phyloP scores from a whole-genome alignment of 2,888 invertebrate species.

The Eupeodes luniger region DNA sequence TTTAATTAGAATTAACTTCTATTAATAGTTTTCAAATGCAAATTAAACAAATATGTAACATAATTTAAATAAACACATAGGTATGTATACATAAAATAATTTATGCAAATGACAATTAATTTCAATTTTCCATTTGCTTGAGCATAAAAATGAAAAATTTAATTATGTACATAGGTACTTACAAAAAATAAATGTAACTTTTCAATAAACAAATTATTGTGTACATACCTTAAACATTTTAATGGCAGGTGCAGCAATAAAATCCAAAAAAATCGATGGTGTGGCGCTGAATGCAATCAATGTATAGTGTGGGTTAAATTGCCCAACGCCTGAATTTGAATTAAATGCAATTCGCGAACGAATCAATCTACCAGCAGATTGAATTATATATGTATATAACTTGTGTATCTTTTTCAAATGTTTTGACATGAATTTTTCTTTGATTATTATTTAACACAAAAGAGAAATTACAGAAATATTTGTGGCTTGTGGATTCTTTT shows the following conservation, averaged over 20 bases:
- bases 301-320: background rate
- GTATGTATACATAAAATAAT: too few relatives aligned
- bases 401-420: background rate
- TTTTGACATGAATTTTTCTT: background rate
- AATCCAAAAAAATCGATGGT: conserved; percentile 16
- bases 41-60: too few relatives aligned
- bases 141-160: background rate
- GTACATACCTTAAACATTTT: conserved; percentile 25
- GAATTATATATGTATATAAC: background rate
- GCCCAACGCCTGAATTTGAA: background rate
- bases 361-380: background rate
- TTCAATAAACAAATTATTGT: conserved; percentile 1
- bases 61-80: too few relatives aligned
- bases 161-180: background rate
- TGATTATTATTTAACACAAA: background rate
- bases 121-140: too few relatives aligned
- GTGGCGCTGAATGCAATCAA: background rate
- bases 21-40: too few relatives aligned
- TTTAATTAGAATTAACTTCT: too few relatives aligned
- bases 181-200: too few relatives aligned
- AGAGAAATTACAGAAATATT: conserved; percentile 3
- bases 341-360: conserved; percentile 6
- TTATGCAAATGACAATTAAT: too few relatives aligned
- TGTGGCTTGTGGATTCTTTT: background rate
- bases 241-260: conserved; percentile 28